Conservation (phyloP, 2,797 vertebrate genomes). For the Octomys mimax region DNA sequence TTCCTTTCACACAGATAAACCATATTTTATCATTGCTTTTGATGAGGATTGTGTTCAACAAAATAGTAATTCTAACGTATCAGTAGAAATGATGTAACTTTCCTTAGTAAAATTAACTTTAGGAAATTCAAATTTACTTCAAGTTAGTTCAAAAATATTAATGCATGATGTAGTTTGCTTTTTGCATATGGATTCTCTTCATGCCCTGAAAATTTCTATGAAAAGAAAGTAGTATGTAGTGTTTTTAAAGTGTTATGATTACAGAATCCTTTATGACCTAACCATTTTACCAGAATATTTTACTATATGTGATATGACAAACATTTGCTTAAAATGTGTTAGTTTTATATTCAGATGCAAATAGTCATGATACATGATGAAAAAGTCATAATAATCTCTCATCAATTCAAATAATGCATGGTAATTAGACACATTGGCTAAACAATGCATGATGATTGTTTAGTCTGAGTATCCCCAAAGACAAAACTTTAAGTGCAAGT, state of each 20-base stretch:
- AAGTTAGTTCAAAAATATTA: constrained; percentile 47
- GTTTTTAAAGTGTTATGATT: constrained; percentile 9
- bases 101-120: background rate
- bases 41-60: background rate
- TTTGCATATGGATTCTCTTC: background rate
- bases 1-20: constrained; percentile 11
- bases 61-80: constrained; percentile 17
- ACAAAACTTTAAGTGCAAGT: background rate
- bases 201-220: background rate
- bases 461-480: background rate
- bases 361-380: background rate
- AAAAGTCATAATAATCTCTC: background rate
- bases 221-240: background rate
- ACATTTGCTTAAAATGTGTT: background rate
- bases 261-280: constrained; percentile 11
- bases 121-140: constrained; percentile 10
- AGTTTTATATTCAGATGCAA: constrained; percentile 24
- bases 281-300: constrained; percentile 30
- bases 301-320: constrained; percentile 11
- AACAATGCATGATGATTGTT: background rate
- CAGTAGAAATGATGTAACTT: constrained; percentile 35
- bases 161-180: background rate
- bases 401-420: constrained; percentile 31
- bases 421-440: background rate
- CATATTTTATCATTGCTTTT: constrained; percentile 10